phyloP scores from a whole-genome alignment of 2,888 invertebrate genomes.

The Pterostichus madidus region DNA sequence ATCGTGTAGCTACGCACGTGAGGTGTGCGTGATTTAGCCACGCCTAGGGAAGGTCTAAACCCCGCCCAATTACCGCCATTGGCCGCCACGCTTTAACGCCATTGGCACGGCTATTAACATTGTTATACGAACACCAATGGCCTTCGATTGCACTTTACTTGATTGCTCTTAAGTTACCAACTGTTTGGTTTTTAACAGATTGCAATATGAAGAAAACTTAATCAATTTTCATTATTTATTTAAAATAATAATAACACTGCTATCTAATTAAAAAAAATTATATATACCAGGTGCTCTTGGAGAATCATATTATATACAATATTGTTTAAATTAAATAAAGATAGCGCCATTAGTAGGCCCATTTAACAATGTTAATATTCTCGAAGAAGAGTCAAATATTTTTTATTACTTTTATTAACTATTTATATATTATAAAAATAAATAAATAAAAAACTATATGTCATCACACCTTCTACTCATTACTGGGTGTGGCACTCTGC shows the following conservation, averaged over 20 bases:
- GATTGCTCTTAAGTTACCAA: neutral
- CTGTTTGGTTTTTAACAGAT: neutral
- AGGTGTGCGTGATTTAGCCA: slow-evolving; percentile 11
- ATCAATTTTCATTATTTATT: neutral
- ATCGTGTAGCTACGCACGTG: neutral
- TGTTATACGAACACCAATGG: slow-evolving; percentile 22
- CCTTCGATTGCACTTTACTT: neutral
- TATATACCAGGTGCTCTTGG: too few relatives aligned
- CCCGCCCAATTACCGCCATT: slow-evolving; percentile 16
- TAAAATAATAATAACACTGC: neutral
- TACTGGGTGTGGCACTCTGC: too few relatives aligned
- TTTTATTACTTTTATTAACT: too few relatives aligned
- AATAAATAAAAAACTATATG: too few relatives aligned
- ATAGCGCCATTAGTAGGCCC: too few relatives aligned
- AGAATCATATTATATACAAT: too few relatives aligned
- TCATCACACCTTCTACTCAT: too few relatives aligned
- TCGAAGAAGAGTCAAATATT: too few relatives aligned
- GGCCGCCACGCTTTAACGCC: slow-evolving; percentile 17
- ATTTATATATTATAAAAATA: too few relatives aligned
- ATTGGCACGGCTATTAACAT: slow-evolving; percentile 50
- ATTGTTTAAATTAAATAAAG: too few relatives aligned
- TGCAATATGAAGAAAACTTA: neutral
- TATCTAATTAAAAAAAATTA: too few relatives aligned
- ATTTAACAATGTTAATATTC: too few relatives aligned
- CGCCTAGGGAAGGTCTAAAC: neutral